Conservation (phyloP, 2,888 invertebrate genomes). For the Meloe dianella region DNA sequence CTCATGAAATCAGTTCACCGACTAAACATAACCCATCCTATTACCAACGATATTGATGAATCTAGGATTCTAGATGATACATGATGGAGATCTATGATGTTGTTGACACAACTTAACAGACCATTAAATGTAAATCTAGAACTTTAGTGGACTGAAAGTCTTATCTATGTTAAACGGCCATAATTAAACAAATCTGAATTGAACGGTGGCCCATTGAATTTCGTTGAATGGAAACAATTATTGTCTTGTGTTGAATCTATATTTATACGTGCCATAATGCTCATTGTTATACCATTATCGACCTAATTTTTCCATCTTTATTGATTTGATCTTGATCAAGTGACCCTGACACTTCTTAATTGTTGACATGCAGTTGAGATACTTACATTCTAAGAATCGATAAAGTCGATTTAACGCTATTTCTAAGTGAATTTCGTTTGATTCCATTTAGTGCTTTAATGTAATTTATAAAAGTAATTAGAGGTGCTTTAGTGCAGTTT, state of each 20-base stretch:
- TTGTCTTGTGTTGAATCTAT: neutral
- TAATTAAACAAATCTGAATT: neutral
- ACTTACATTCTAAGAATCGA: neutral
- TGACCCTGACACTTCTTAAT: neutral
- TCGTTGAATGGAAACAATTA: neutral
- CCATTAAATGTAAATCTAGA: neutral
- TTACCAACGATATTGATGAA: neutral
- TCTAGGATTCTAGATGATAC: neutral
- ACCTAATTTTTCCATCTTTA: neutral
- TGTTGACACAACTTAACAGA: neutral
- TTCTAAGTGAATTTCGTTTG: neutral
- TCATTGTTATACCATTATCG: neutral
- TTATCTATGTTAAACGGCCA: neutral
- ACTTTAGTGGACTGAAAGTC: neutral
- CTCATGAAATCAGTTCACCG: neutral
- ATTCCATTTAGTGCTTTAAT: neutral
- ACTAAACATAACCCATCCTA: neutral
- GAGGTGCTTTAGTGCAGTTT: neutral
- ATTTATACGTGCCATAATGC: neutral
- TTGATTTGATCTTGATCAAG: neutral
- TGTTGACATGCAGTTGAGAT: neutral
- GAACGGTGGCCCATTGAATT: neutral
- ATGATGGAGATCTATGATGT: neutral
- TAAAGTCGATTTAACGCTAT: neutral
- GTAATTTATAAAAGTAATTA: neutral